Base-by-base conservation (phyloP, 2,113 vertebrate species). In the Psilopsiagon aurifrons region DNA sequence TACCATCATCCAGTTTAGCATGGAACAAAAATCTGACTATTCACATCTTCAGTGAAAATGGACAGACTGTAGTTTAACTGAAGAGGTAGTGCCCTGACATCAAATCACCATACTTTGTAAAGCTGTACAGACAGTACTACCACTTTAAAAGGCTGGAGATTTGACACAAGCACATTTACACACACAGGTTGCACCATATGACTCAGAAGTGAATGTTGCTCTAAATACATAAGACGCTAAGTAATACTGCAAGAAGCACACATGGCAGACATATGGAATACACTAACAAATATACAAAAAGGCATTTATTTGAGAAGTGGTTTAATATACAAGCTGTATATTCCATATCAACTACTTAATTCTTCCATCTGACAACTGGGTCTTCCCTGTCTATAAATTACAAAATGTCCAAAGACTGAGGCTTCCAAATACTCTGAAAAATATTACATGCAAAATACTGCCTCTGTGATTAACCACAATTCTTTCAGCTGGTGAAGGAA, bases 311-410 rank as follows among this genome's bases (percentile, higher is more conserved):
- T 81, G 54, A 86, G 92, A 97, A 79, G 85, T 88, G 88, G 71
- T 96, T 97, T 88, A 96, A 96, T 96, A 96, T 46, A 91, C 20
- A 94, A 94, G 13, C 92, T 93, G 43, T 64, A 96, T 64, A 91
- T 91, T 91, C 92, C 62, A 71, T 82, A 85, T 73, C 57, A 91
- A 94, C 68, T 91, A 91, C 59, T 94, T 66, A 86, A 86, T 86
- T 96, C 87, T 97, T 37, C 67, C 90, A 79, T 54, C 35, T 96
- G 80, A 91, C 84, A 95, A 90, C 59, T 89, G 35, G 51, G 75
- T 83, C 39, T 73, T 95, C 31, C 84, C 85, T 77, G 60, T 46
- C 64, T 95, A 17, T 35, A 92, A 67, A 68, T 91, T 90, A 84
- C 59, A 96, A 80, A 88, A 59, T 43, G 67, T 57, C 77, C n/a